Evolutionary conservation across 2,797 vertebrate species (phyloP).

Genomic region (Molossus molossus): DNA sequence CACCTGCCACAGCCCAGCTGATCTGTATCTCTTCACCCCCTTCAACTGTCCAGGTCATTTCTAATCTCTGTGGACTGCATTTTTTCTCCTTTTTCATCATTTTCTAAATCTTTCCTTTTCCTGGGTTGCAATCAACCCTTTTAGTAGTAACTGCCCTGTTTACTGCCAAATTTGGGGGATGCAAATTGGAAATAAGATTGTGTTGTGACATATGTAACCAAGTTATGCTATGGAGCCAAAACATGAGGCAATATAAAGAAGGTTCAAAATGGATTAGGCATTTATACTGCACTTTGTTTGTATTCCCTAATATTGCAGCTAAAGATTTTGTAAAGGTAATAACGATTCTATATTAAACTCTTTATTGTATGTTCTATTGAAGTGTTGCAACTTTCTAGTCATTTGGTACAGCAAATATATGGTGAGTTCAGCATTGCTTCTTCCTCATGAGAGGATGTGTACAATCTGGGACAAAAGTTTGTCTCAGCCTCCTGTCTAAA

Average conservation of each 20-base stretch:
- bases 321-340: not conserved
- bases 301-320: not conserved
- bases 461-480: not conserved
- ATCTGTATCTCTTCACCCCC: not conserved
- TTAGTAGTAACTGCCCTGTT: not conserved
- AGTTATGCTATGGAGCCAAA: not conserved
- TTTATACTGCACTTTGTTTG: not conserved
- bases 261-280: not conserved
- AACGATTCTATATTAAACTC: too few species aligned
- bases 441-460: not conserved
- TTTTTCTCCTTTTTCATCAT: not conserved
- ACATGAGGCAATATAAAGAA: not conserved
- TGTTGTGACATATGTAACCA: not conserved
- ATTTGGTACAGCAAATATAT: fast-evolving
- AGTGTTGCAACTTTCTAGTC: not conserved
- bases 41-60: not conserved
- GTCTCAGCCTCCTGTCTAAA: not conserved
- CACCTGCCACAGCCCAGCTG: not conserved
- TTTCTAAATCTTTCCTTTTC: not conserved
- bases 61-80: fast-evolving
- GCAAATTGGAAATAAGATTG: not conserved
- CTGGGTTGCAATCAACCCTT: not conserved
- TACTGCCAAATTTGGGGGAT: not conserved
- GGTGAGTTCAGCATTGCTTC: too few species aligned
- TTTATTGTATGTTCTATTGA: not conserved